Percentiles rank a stretch among this genome's conserved stretches.
These are phyloP conservation scores for Mythimna albipuncta DNA, from an alignment of 2,888 invertebrate species.

Conservation along the genomic window DNA sequence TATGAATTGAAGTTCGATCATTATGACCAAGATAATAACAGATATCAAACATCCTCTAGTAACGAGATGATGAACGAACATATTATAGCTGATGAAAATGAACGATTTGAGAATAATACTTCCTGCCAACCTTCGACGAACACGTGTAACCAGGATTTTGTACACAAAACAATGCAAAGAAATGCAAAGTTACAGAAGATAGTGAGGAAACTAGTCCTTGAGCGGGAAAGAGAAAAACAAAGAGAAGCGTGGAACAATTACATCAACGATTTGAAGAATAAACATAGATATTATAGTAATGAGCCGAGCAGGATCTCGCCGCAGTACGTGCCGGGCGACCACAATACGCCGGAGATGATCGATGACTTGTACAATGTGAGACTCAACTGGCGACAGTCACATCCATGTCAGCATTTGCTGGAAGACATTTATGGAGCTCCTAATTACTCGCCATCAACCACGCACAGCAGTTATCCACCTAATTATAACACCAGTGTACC, in stretches of 20 bases:
- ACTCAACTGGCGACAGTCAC: slow-evolving; percentile 60
- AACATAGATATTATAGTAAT: slow-evolving; percentile 66
- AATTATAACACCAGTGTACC: slow-evolving; percentile 21
- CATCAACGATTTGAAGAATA: slow-evolving; percentile 79
- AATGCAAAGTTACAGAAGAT: slow-evolving; percentile 75
- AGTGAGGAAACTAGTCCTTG: slow-evolving; percentile 71
- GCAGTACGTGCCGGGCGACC: slow-evolving; percentile 55
- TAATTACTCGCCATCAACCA: slow-evolving; percentile 26
- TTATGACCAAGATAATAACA: slow-evolving; percentile 32
- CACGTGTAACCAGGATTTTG: slow-evolving; percentile 71
- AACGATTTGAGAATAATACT: slow-evolving; percentile 73
- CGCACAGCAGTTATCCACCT: slow-evolving; percentile 7
- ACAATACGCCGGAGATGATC: slow-evolving; percentile 55
- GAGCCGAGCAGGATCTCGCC: slow-evolving; percentile 48
- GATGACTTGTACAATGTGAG: slow-evolving; percentile 68
- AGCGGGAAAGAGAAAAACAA: slow-evolving; percentile 76
- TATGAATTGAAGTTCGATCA: slow-evolving; percentile 27
- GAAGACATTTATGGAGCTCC: slow-evolving; percentile 66
- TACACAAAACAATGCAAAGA: slow-evolving; percentile 74
- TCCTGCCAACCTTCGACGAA: slow-evolving; percentile 73
- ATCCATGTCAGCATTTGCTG: slow-evolving; percentile 66
- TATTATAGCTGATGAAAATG: slow-evolving; percentile 34
- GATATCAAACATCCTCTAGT: slow-evolving; percentile 9
- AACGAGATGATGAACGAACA: slow-evolving; percentile 14
- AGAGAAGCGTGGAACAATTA: slow-evolving; percentile 79